Evolutionary conservation across 2,797 vertebrate genomes (phyloP).

Genomic region (Echeneis naucrates): DNA sequence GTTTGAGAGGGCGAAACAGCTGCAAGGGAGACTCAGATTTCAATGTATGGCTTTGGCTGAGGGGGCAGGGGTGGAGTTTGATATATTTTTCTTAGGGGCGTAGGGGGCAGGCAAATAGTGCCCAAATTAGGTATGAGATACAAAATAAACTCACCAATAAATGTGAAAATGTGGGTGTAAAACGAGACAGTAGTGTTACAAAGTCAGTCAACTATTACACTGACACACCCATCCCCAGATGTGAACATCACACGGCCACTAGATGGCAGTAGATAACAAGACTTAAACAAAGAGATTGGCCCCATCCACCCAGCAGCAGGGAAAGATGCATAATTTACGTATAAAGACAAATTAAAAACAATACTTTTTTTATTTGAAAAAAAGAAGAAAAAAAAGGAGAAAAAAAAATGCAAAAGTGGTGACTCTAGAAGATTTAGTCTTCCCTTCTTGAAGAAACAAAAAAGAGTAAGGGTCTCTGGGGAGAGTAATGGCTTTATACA

Average conservation of each 20-base stretch:
- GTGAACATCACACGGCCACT: slow-evolving; percentile 44
- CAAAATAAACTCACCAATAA: background rate
- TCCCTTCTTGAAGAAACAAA: slow-evolving; percentile 15
- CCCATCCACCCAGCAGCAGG: background rate
- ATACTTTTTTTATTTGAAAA: too few relatives aligned
- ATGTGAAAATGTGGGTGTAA: background rate
- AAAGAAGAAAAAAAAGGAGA: too few relatives aligned
- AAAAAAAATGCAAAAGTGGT: slow-evolving; percentile 37
- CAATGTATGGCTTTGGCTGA: slow-evolving; percentile 25
- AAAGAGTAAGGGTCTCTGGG: slow-evolving; percentile 43
- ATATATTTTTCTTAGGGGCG: background rate
- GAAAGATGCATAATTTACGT: slow-evolving; percentile 31
- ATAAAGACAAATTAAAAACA: slow-evolving; percentile 41
- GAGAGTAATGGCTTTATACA: slow-evolving; percentile 65
- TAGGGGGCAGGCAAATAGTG: background rate
- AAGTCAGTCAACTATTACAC: slow-evolving; percentile 16
- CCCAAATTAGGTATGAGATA: background rate
- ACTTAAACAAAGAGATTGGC: background rate
- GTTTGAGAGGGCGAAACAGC: slow-evolving; percentile 69
- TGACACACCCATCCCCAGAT: slow-evolving; percentile 59
- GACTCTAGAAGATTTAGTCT: slow-evolving; percentile 47
- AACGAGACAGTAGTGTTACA: background rate
- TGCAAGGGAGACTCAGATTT: slow-evolving; percentile 69
- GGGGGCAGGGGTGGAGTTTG: slow-evolving; percentile 9
- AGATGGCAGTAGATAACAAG: slow-evolving; percentile 77